Conservation (phyloP, 2,113 vertebrate species). For the Garra rufa region DNA sequence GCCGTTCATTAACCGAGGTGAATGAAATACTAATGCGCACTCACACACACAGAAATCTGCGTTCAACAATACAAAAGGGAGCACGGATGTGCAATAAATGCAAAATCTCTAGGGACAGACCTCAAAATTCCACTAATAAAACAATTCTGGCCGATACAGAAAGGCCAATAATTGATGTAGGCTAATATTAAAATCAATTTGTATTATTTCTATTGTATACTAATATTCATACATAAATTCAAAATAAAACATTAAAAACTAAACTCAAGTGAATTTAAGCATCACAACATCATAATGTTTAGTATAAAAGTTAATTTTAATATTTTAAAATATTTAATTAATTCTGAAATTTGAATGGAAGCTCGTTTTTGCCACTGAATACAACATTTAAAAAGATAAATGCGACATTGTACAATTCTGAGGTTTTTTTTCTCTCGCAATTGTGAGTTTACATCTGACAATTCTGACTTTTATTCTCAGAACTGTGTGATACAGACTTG, state of each 20-base stretch:
- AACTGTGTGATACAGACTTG: no score
- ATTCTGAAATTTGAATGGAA: neutral
- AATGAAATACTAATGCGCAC: neutral
- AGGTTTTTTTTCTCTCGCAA: no score
- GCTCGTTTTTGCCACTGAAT: no score
- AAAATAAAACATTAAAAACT: neutral
- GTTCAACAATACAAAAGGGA: neutral
- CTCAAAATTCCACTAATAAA: neutral
- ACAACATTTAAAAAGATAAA: no score
- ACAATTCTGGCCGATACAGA: neutral
- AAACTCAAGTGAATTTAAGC: neutral
- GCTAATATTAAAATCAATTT: neutral
- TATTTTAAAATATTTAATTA: neutral
- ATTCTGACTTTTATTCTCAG: no score
- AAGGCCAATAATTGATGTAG: neutral
- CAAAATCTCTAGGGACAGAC: neutral
- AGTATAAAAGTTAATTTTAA: neutral
- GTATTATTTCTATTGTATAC: neutral
- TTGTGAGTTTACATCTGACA: no score
- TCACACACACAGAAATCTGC: neutral
- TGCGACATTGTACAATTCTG: no score
- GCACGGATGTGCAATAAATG: no score
- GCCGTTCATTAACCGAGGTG: neutral
- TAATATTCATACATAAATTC: neutral
- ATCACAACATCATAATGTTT: neutral